These are phyloP conservation scores for Oenanthe oenanthe DNA, from an alignment of 2,113 vertebrate genomes.

Conservation along the genomic window DNA sequence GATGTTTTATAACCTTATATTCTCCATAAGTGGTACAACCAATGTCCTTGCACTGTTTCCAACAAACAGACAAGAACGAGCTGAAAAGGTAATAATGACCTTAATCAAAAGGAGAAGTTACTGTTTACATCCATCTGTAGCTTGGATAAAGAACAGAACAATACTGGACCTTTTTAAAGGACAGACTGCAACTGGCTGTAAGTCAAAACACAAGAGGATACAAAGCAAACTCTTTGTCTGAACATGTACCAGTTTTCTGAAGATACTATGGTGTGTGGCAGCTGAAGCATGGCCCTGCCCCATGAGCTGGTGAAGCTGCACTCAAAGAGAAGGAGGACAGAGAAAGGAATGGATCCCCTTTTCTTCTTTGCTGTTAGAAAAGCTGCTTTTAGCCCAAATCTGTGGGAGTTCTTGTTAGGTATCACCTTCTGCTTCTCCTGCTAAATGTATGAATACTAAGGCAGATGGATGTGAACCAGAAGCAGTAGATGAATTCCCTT, in stretches of 20 bases:
- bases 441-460: neutral
- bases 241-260: neutral
- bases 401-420: neutral
- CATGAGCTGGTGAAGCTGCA: neutral
- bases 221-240: neutral
- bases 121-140: neutral
- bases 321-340: neutral
- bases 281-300: neutral
- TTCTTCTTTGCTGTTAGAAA: neutral
- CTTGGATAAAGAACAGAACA: neutral
- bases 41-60: neutral
- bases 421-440: neutral
- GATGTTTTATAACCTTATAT: neutral
- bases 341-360: neutral
- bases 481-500: neutral
- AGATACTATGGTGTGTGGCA: rapidly evolving
- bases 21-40: neutral
- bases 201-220: neutral
- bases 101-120: neutral
- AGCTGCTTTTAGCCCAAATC: neutral
- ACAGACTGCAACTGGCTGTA: neutral
- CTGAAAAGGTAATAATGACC: neutral
- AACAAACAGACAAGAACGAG: neutral
- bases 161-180: neutral
- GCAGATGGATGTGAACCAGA: neutral